A percentile compares a stretch with the other conserved stretches of the same genome.
phyloP scores from a whole-genome alignment of 2,888 invertebrate species.

The Prenolepis imparis region DNA sequence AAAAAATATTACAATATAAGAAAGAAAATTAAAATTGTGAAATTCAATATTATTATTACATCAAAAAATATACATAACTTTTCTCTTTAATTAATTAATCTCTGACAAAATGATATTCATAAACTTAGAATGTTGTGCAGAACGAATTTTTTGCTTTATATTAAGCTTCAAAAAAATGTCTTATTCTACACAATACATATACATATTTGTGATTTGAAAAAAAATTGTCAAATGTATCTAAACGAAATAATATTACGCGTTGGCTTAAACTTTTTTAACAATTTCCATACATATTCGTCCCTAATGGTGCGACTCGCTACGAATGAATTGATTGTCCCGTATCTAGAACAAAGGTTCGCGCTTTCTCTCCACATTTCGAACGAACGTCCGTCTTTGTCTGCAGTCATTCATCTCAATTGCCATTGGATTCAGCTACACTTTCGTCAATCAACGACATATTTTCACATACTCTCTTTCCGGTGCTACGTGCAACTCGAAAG shows the following conservation, averaged over 20 bases:
- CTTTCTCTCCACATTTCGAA: background rate
- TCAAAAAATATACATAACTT: background rate
- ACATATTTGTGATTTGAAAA: background rate
- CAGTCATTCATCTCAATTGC: slow-evolving; percentile 5
- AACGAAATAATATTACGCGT: background rate
- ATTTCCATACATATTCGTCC: background rate
- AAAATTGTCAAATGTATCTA: background rate
- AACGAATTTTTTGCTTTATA: background rate
- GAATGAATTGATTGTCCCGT: slow-evolving; percentile 11
- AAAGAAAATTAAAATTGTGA: background rate
- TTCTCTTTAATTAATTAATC: background rate
- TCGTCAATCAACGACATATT: background rate
- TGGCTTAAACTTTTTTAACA: background rate
- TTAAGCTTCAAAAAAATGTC: background rate
- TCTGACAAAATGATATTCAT: background rate
- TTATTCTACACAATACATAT: background rate
- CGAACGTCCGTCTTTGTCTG: slow-evolving; percentile 13
- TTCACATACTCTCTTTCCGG: background rate
- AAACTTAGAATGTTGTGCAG: background rate
- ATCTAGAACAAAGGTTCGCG: slow-evolving; percentile 6
- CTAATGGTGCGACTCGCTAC: background rate
- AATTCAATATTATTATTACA: background rate
- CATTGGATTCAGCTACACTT: slow-evolving; percentile 9
- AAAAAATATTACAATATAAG: background rate
- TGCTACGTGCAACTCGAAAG: background rate